phyloP scores from a whole-genome alignment of 2,113 vertebrate genomes.

The Centropus unirufus region DNA sequence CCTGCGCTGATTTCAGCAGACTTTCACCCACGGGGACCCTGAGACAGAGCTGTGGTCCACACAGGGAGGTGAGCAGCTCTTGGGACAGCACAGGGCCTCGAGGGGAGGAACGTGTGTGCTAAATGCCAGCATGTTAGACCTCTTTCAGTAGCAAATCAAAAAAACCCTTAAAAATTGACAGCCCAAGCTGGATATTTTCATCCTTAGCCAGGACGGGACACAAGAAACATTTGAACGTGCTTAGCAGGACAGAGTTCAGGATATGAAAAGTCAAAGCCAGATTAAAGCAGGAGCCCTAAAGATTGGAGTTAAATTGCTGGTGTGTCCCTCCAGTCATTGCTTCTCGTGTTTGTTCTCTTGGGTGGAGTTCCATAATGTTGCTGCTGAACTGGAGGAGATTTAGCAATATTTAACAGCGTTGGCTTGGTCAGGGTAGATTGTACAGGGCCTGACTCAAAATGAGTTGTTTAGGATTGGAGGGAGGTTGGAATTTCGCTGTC shows the following conservation, averaged over 20 bases:
- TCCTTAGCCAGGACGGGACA: background rate
- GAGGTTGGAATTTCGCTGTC: background rate
- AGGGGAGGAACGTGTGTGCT: accelerated
- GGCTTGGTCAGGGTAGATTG: background rate
- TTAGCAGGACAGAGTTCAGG: background rate
- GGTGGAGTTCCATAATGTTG: background rate
- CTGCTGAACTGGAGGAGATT: background rate
- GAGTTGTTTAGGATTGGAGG: background rate
- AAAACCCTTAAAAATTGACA: background rate
- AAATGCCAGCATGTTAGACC: accelerated
- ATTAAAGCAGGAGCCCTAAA: background rate
- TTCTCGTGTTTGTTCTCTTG: slow-evolving; percentile 8
- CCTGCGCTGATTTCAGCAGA: background rate
- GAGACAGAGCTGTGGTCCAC: background rate
- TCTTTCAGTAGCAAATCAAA: background rate
- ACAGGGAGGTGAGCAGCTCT: background rate
- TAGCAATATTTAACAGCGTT: background rate
- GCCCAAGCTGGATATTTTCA: background rate
- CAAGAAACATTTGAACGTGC: background rate
- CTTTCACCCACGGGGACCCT: background rate
- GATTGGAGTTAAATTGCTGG: background rate
- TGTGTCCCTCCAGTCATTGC: background rate
- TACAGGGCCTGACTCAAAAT: background rate
- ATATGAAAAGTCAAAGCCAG: background rate
- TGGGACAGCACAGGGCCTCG: background rate